Evolutionary conservation across 2,113 vertebrate genomes (phyloP).

Genomic region (Callorhinus ursinus): DNA sequence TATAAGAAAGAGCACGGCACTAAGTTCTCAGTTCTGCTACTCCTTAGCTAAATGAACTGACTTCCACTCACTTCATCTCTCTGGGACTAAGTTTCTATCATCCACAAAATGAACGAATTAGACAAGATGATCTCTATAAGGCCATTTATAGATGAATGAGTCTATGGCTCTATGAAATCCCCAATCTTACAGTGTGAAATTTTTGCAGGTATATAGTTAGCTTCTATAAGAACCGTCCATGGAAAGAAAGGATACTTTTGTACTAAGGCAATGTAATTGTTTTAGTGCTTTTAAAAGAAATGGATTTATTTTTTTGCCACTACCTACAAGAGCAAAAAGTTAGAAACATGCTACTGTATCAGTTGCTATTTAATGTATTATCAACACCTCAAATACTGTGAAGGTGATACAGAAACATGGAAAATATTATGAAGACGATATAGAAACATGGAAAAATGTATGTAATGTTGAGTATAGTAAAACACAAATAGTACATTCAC

Average conservation of each 20-base stretch:
- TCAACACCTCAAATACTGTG: background rate
- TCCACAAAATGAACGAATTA: background rate
- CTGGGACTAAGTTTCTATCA: background rate
- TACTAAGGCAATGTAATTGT: background rate
- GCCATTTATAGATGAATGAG: background rate
- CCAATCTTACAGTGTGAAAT: background rate
- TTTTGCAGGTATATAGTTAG: background rate
- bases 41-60: background rate
- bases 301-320: background rate
- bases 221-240: background rate
- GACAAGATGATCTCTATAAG: background rate
- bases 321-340: background rate
- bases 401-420: background rate
- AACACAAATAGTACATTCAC: background rate
- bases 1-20: background rate
- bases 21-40: background rate
- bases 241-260: background rate
- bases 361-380: background rate
- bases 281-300: background rate
- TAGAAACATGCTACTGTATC: background rate
- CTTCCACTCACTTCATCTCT: background rate
- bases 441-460: background rate
- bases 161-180: background rate
- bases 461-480: background rate
- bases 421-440: background rate